Percentiles rank a stretch among this genome's conserved stretches.
Conservation (phyloP, 2,888 invertebrate species). For the Cyrtodaria siliqua region DNA sequence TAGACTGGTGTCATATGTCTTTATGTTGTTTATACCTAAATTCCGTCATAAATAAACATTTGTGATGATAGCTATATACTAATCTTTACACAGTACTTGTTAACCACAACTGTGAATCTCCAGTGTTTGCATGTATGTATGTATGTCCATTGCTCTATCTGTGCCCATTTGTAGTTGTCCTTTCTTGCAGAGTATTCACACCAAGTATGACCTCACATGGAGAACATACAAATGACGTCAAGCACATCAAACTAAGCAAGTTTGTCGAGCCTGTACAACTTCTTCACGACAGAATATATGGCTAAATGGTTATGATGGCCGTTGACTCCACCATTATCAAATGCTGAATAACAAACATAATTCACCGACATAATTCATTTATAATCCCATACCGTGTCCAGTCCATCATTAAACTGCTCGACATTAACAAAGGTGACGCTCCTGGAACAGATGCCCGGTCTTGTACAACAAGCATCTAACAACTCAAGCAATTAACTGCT, state of each 20-base stretch:
- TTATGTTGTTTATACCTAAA: no score
- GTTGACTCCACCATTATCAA: slow-evolving; percentile 97
- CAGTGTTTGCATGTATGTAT: no score
- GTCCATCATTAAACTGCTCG: slow-evolving; percentile 84
- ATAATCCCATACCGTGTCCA: slow-evolving; percentile 91
- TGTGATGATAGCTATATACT: no score
- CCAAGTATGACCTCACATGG: slow-evolving; percentile 40
- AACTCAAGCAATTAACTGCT: no score
- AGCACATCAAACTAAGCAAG: slow-evolving; percentile 67
- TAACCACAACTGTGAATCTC: no score
- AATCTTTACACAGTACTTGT: no score
- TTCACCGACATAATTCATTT: slow-evolving; percentile 89
- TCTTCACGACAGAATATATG: slow-evolving; percentile 80
- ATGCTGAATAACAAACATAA: slow-evolving; percentile 91
- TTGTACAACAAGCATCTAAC: slow-evolving; percentile 92
- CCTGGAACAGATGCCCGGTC: slow-evolving; percentile 88
- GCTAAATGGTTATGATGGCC: slow-evolving; percentile 96
- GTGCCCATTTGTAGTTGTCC: slow-evolving; percentile 13
- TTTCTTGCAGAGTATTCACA: slow-evolving; percentile 91
- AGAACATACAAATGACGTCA: slow-evolving; percentile 55
- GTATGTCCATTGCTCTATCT: no score
- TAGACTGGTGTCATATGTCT: no score
- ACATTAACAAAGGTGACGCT: slow-evolving; percentile 52
- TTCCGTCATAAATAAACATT: no score
- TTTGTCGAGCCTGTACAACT: slow-evolving; percentile 23